phyloP scores from a whole-genome alignment of 2,888 invertebrate species.

The Sussaba pulchella region DNA sequence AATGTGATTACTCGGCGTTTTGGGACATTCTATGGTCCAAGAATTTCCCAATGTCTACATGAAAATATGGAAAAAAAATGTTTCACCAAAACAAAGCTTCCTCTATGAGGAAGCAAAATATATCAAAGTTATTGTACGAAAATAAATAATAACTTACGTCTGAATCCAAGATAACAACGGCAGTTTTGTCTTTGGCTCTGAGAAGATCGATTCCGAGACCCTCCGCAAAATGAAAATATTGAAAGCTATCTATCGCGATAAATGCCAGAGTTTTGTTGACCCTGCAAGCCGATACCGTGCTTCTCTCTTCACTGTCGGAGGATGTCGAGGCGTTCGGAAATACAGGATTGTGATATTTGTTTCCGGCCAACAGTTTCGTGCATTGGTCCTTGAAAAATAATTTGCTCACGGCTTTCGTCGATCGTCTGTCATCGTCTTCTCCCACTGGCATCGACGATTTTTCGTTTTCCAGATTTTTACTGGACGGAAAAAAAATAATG shows the following conservation, averaged over 20 bases:
- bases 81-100: not conserved
- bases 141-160: conserved; percentile 85
- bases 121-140: too few species aligned
- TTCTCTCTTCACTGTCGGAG: conserved; percentile 70
- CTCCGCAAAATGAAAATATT: conserved; percentile 91
- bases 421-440: conserved; percentile 85
- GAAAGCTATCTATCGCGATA: conserved; percentile 90
- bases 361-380: conserved; percentile 78
- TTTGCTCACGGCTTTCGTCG: conserved; percentile 85
- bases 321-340: conserved; percentile 77
- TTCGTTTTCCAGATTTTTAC: conserved; percentile 65
- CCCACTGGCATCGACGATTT: conserved; percentile 85
- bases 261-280: conserved; percentile 88
- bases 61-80: conserved; percentile 16
- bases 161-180: conserved; percentile 90
- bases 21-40: too few species aligned
- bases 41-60: too few species aligned
- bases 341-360: conserved; percentile 78
- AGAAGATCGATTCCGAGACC: conserved; percentile 90
- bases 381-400: conserved; percentile 75
- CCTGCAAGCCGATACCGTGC: conserved; percentile 75
- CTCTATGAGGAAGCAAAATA: too few species aligned
- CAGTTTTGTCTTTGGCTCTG: conserved; percentile 87
- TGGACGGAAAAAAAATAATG: conserved; percentile 14
- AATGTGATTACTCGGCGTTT: too few species aligned